Percentiles rank a stretch among this genome's conserved stretches.
phyloP scores from a whole-genome alignment of 1,140 invertebrate genomes.

The Geopemphigus sp. region DNA sequence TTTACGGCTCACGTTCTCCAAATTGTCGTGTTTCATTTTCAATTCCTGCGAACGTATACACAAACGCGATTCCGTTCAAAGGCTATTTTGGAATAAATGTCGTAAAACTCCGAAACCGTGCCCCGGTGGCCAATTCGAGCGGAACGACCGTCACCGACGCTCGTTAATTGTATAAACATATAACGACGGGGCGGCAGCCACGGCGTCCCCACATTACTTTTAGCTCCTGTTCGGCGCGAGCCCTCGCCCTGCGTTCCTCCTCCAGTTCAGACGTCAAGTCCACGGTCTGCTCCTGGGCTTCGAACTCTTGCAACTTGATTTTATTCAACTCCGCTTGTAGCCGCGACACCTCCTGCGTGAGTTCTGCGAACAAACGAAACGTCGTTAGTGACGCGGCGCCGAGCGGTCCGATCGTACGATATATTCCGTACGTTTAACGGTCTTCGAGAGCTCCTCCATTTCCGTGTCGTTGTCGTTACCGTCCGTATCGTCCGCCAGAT shows the following conservation, averaged over 20 bases:
- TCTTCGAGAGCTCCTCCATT: conserved; percentile 66
- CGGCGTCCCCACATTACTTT: conserved; percentile 54
- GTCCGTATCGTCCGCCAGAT: conserved; percentile 55
- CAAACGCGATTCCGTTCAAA: too few relatives aligned
- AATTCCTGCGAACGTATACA: conserved; percentile 56
- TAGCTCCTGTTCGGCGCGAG: conserved; percentile 58
- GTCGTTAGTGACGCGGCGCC: too few relatives aligned
- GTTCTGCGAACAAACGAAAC: conserved; percentile 57
- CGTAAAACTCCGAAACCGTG: too few relatives aligned
- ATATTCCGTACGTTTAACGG: conserved; percentile 58
- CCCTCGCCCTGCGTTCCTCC: conserved; percentile 58
- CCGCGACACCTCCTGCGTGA: conserved; percentile 64
- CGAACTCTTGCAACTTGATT: conserved; percentile 67
- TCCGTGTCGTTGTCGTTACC: conserved; percentile 63
- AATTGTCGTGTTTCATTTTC: conserved; percentile 61
- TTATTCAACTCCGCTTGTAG: conserved; percentile 67
- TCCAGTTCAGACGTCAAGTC: conserved; percentile 61
- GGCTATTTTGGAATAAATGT: too few relatives aligned
- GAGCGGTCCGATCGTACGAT: too few relatives aligned
- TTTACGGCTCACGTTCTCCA: conserved; percentile 65
- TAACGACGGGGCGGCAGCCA: too few relatives aligned
- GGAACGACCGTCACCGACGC: too few relatives aligned
- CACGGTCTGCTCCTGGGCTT: conserved; percentile 64
- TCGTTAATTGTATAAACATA: too few relatives aligned
- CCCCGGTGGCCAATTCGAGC: too few relatives aligned